Evolutionary conservation across 2,797 vertebrate species (phyloP).

Genomic region (Parambassis ranga): DNA sequence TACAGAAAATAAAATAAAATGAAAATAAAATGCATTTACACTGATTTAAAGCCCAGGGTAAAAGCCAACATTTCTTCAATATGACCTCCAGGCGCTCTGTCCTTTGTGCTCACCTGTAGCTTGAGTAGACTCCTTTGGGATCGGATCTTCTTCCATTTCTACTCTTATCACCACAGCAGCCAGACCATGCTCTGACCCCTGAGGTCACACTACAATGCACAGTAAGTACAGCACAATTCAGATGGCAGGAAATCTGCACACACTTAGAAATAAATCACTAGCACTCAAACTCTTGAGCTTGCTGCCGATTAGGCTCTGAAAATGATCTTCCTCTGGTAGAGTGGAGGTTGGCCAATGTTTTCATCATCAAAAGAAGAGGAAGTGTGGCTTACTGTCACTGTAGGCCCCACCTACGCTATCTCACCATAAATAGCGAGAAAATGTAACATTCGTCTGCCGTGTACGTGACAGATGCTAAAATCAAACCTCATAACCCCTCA

Average conservation of each 20-base stretch:
- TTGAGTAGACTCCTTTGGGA: constrained; percentile 45
- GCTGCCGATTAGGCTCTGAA: constrained; percentile 40
- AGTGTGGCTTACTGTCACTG: constrained; percentile 68
- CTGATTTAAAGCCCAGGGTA: not conserved
- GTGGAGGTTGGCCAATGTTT: constrained; percentile 73
- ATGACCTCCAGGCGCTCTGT: not conserved
- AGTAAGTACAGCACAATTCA: not conserved
- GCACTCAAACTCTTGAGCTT: constrained; percentile 25
- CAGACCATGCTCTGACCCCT: constrained; percentile 29
- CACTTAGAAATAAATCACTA: constrained; percentile 16
- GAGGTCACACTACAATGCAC: constrained; percentile 2
- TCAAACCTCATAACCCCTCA: too few species aligned
- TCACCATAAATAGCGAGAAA: constrained; percentile 42
- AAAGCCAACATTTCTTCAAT: not conserved
- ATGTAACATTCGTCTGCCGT: too few species aligned
- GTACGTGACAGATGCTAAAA: too few species aligned
- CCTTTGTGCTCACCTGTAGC: constrained; percentile 60
- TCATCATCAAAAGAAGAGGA: constrained; percentile 76
- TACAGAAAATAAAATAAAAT: not conserved
- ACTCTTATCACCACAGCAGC: constrained; percentile 1
- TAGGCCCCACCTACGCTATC: constrained; percentile 70
- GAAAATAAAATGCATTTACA: not conserved
- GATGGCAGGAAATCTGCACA: constrained; percentile 17
- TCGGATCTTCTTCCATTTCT: constrained; percentile 70
- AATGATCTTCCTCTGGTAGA: constrained; percentile 64